Evolutionary conservation across 2,113 vertebrate species (phyloP).

Genomic region (Herpailurus yagouaroundi): DNA sequence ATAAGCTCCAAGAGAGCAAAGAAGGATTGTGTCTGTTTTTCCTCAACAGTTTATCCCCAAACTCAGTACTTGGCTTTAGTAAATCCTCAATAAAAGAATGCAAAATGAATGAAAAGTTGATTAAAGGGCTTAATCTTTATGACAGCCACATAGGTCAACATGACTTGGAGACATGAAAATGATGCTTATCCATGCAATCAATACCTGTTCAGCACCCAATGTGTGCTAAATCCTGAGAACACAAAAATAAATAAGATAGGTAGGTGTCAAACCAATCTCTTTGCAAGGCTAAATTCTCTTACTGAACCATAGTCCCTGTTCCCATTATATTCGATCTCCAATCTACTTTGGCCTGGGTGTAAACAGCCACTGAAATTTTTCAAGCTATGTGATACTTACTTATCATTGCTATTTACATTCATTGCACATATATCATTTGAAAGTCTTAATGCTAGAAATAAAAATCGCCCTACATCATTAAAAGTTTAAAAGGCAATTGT

Average conservation of each 20-base stretch:
- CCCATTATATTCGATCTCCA: not conserved
- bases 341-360: not conserved
- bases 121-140: not conserved
- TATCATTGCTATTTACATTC: conserved; percentile 34
- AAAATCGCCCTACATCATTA: conserved; percentile 55
- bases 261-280: not conserved
- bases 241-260: not conserved
- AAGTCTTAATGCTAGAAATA: conserved; percentile 59
- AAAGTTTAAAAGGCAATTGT: conserved; percentile 65
- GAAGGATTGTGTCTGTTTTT: not conserved
- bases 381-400: not conserved
- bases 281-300: not conserved
- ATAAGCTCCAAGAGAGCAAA: not conserved
- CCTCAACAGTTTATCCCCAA: not conserved
- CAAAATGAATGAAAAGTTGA: not conserved
- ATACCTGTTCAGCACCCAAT: not conserved
- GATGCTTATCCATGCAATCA: not conserved
- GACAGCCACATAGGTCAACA: not conserved
- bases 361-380: conserved; percentile 6
- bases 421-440: conserved; percentile 22
- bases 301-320: not conserved
- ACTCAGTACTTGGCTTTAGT: not conserved
- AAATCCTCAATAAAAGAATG: not conserved
- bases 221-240: not conserved
- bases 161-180: not conserved